These are phyloP conservation scores for Strigamia transsilvanica DNA, from an alignment of 2,888 invertebrate genomes.

Conservation along the genomic window DNA sequence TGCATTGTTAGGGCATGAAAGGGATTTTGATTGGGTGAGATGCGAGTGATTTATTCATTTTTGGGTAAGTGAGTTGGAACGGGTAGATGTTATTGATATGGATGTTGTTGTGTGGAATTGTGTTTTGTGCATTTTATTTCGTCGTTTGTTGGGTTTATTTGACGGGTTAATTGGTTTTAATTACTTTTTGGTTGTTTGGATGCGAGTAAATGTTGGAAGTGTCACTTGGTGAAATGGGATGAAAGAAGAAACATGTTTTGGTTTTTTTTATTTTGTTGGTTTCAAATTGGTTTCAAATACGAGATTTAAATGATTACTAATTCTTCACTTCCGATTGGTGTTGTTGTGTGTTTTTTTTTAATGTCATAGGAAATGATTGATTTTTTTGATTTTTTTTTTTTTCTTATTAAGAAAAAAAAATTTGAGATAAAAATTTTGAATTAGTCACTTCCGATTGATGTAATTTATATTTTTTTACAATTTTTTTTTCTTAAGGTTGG, in stretches of 20 bases:
- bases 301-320: no score
- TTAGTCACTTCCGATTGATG: no score
- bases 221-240: not conserved
- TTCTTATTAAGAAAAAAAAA: no score
- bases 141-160: not conserved
- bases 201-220: not conserved
- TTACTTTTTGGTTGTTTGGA: conserved; percentile 1
- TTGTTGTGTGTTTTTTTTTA: not conserved
- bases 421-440: no score
- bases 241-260: not conserved
- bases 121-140: not conserved
- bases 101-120: not conserved
- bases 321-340: no score
- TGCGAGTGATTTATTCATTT: not conserved
- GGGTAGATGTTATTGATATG: conserved; percentile 19
- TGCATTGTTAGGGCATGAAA: not conserved
- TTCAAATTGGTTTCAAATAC: no score
- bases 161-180: not conserved
- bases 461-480: no score
- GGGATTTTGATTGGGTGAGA: not conserved
- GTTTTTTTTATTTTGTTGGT: no score
- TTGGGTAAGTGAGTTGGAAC: not conserved
- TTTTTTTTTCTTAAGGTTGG: no score
- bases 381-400: no score
- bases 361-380: not conserved